Percentiles rank a stretch among this genome's conserved stretches.
phyloP scores from a whole-genome alignment of 2,888 invertebrate species.

The Galeopsomyia nigrocyanea region DNA sequence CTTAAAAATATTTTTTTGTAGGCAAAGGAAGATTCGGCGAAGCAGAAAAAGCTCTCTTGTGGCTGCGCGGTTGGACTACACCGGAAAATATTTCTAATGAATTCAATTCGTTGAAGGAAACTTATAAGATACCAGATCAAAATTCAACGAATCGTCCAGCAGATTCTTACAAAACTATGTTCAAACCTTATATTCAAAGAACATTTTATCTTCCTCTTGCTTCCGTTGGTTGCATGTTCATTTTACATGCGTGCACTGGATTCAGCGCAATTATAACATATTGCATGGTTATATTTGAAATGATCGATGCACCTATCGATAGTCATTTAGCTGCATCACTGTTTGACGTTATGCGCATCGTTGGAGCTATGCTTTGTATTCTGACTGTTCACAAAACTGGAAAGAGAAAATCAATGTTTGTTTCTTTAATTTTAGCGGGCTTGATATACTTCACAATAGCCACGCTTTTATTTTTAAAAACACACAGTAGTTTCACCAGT shows the following conservation, averaged over 20 bases:
- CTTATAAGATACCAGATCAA: no score
- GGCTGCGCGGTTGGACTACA: constrained; percentile 18
- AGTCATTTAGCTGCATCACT: constrained; percentile 6
- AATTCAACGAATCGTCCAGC: no score
- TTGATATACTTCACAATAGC: not conserved
- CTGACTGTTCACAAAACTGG: not conserved
- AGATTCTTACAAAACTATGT: no score
- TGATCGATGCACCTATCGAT: constrained; percentile 14
- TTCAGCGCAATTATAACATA: not conserved
- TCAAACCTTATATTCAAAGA: not conserved
- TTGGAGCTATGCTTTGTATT: not conserved
- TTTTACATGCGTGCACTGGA: no score
- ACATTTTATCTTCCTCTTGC: constrained; percentile 6
- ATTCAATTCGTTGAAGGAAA: not conserved
- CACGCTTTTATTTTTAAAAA: not conserved
- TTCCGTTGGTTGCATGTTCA: not conserved
- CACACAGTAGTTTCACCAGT: not conserved
- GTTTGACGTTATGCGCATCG: not conserved
- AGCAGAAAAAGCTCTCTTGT: constrained; percentile 8
- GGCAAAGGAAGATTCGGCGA: constrained; percentile 9
- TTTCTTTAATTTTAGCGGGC: not conserved
- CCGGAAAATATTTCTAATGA: not conserved
- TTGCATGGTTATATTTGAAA: not conserved
- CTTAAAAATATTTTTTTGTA: not conserved
- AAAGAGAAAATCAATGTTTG: constrained; percentile 6